Base-by-base conservation (phyloP, 2,113 vertebrate species). In the Proterorhinus semilunaris region DNA sequence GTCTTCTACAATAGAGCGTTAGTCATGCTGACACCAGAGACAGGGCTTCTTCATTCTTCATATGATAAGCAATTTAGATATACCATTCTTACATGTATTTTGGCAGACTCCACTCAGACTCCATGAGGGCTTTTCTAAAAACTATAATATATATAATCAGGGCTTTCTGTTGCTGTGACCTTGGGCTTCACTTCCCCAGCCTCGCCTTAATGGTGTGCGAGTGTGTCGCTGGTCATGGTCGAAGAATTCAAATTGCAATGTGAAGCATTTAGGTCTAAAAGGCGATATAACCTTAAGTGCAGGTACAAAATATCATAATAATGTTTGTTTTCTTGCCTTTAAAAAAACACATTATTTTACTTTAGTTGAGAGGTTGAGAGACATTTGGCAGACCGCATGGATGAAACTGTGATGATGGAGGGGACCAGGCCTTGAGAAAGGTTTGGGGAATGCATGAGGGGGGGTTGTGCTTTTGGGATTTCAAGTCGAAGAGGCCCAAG, bases 391-490 rank as follows among this genome's bases (percentile, higher is more conserved):
- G 42, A 27, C 9, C 58, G 47, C 59, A 64, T 57, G 51, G 36
- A 70, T 71, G 76, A 72, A 62, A 58, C 66, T n/a, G 51, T 36
- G 43, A 53, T 17, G 49, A 63, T 61, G 8, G 55, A 65, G 17
- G 54, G 46, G n/a, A 51, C 55, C 51, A 74, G 68, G 48, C 47
- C 12, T 59, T 43, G 45, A 47, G 59, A 69, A 6, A 76, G 57
- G 72, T 77, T 58, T 69, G 62, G 64, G 65, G 17, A 7, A 62
- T 17, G 43, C 61, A 49, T 9, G 48, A 13, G 2, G 50, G 8
- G 42, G 17, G 47, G 64, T 62, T 46, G 63, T 67, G 78, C 79
- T 71, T 70, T 53, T 65, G 65, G 57, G 52, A 65, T 58, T 51
- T 53, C 4, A 55, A 58, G 72, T 10, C 49, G 42, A 17, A 51